Conservation (phyloP, 1,140 invertebrate species). For the Asobara japonica region DNA sequence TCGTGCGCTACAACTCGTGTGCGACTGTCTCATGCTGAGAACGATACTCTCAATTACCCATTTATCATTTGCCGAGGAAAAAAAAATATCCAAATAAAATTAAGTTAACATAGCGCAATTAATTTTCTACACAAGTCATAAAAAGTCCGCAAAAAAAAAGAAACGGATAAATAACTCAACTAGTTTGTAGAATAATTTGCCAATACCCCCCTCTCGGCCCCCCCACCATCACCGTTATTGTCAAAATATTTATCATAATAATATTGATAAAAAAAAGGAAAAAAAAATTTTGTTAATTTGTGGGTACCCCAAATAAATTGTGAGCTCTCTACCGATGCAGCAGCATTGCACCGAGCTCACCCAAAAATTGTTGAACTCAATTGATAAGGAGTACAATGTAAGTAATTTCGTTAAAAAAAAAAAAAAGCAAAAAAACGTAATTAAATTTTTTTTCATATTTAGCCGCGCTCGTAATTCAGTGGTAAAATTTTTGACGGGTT, state of each 20-base stretch:
- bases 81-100: background rate
- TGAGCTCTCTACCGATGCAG: slow-evolving; percentile 67
- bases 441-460: background rate
- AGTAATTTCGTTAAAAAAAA: slow-evolving; percentile 59
- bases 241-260: background rate
- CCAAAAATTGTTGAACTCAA: slow-evolving; percentile 72
- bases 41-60: slow-evolving; percentile 8
- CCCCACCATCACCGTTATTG: background rate
- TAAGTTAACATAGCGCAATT: background rate
- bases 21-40: slow-evolving; percentile 22
- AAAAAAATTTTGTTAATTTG: slow-evolving; percentile 1
- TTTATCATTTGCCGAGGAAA: slow-evolving; percentile 4
- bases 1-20: slow-evolving; percentile 32
- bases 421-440: slow-evolving; percentile 12
- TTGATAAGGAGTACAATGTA: slow-evolving; percentile 77
- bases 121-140: background rate
- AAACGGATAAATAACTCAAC: background rate
- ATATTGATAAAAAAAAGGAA: slow-evolving; percentile 2
- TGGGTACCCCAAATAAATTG: slow-evolving; percentile 24
- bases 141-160: background rate
- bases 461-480: too few relatives aligned
- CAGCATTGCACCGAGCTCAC: slow-evolving; percentile 73
- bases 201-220: too few relatives aligned
- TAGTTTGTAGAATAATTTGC: too few relatives aligned
- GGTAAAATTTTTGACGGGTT: background rate